Evolutionary conservation across 2,113 vertebrate species (phyloP).

Genomic region (Baryphthengus martii): DNA sequence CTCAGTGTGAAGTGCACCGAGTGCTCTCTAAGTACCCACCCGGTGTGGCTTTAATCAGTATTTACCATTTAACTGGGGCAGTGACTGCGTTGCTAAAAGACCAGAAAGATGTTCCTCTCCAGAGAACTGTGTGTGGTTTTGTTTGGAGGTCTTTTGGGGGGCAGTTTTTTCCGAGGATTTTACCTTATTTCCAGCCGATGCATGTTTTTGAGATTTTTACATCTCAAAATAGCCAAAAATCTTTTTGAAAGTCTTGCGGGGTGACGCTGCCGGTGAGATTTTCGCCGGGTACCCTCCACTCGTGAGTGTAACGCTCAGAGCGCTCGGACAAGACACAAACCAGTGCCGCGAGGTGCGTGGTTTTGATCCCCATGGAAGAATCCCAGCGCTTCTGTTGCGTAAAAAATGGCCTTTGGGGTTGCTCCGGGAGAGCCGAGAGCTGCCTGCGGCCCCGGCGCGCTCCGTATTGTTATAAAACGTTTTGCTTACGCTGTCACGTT

Average conservation of each 20-base stretch:
- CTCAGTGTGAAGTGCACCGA: neutral
- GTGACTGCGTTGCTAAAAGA: neutral
- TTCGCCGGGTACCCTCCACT: neutral
- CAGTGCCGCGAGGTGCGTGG: rapidly evolving
- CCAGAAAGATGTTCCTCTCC: neutral
- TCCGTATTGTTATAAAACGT: rapidly evolving
- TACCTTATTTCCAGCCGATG: rapidly evolving
- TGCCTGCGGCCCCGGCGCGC: neutral
- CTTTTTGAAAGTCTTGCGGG: rapidly evolving
- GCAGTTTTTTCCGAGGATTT: neutral
- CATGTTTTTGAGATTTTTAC: neutral
- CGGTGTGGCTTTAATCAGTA: neutral
- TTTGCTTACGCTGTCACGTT: neutral
- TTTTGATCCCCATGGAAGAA: neutral
- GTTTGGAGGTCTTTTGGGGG: too few species aligned
- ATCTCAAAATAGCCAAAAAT: neutral
- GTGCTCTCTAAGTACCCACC: neutral
- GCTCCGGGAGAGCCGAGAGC: neutral
- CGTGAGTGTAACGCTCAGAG: neutral
- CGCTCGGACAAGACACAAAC: rapidly evolving
- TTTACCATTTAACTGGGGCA: neutral
- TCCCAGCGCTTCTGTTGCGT: rapidly evolving
- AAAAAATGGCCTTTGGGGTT: neutral
- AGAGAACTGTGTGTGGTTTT: rapidly evolving
- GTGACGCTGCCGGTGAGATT: neutral